These are phyloP conservation scores for Anabas testudineus DNA, from an alignment of 2,797 vertebrate species.

Conservation along the genomic window DNA sequence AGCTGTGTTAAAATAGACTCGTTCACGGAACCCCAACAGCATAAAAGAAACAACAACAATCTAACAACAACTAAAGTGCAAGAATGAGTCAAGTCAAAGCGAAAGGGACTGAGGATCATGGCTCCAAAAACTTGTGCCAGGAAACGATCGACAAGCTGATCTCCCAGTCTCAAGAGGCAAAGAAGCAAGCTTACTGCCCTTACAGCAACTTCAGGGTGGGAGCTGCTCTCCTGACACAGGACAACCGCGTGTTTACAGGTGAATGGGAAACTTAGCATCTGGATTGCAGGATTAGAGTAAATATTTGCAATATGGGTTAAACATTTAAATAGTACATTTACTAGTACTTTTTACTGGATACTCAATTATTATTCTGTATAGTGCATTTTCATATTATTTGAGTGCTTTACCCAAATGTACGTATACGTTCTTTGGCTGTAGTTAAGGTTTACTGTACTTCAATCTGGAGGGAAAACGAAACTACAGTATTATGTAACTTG, in stretches of 20 bases:
- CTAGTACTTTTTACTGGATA: background rate
- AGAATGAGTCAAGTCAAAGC: slow-evolving; percentile 64
- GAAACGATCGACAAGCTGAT: slow-evolving; percentile 74
- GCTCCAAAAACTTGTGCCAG: slow-evolving; percentile 25
- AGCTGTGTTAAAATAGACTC: slow-evolving; percentile 35
- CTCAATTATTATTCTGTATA: background rate
- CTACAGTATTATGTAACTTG: background rate
- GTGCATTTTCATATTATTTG: background rate
- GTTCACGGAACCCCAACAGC: slow-evolving; percentile 14
- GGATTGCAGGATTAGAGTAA: background rate
- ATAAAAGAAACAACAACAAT: too few relatives aligned
- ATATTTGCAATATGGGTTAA: slow-evolving; percentile 1
- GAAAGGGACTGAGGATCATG: slow-evolving; percentile 7
- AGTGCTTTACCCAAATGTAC: background rate
- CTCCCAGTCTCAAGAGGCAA: slow-evolving; percentile 81
- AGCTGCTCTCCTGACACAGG: slow-evolving; percentile 86
- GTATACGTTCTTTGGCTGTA: too few relatives aligned
- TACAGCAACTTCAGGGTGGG: slow-evolving; percentile 95
- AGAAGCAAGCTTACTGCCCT: slow-evolving; percentile 88
- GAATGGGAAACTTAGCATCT: slow-evolving; percentile 50
- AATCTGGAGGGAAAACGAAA: background rate
- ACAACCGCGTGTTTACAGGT: slow-evolving; percentile 88
- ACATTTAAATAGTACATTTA: background rate
- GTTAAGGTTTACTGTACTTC: too few relatives aligned
- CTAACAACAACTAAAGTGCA: too few relatives aligned